Conservation (phyloP, 53 echinoderm and acorn worm genomes). For the Echinometra lucunter region DNA sequence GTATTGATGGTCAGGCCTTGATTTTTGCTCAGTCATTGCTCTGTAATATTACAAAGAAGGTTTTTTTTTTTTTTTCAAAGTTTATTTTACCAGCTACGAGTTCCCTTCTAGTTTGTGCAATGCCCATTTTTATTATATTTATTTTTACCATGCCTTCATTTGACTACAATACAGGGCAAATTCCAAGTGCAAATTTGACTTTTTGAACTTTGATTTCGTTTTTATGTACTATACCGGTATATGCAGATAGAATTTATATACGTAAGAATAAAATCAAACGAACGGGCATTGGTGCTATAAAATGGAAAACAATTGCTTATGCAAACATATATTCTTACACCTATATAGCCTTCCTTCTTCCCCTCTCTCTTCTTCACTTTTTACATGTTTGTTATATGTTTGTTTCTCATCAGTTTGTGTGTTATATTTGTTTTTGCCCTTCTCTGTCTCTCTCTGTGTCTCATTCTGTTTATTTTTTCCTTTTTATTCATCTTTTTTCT, state of each 20-base stretch:
- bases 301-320: neutral
- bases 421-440: neutral
- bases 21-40: conserved; percentile 34
- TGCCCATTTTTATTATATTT: neutral
- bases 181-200: conserved; percentile 48
- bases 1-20: neutral
- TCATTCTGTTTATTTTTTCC: no score
- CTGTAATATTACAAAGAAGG: neutral
- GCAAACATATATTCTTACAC: neutral
- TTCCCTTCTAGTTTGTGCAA: no score
- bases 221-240: no score
- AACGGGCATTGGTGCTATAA: neutral
- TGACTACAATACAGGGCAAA: conserved; percentile 44
- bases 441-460: no score
- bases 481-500: neutral
- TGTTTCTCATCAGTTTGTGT: no score
- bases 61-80: neutral
- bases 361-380: neutral
- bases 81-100: no score
- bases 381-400: neutral
- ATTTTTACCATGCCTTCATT: neutral
- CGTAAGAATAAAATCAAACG: neutral
- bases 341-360: neutral
- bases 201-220: conserved; percentile 9
- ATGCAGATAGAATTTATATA: neutral